Percentiles rank a stretch among this genome's conserved stretches.
Conservation (phyloP, 2,888 invertebrate species). For the Pyrocoelia pectoralis region DNA sequence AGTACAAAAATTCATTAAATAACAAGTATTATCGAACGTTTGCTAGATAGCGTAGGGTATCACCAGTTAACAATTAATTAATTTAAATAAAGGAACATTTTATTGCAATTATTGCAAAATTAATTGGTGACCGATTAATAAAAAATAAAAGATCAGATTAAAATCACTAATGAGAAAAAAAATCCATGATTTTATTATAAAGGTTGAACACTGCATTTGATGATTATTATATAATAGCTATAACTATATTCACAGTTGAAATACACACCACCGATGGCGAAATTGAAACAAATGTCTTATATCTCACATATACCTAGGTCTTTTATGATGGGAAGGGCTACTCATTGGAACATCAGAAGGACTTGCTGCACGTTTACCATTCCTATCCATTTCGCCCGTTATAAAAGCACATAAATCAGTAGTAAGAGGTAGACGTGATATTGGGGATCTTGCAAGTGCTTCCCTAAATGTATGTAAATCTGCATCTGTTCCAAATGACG, state of each 20-base stretch:
- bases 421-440: conserved; percentile 57
- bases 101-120: too few species aligned
- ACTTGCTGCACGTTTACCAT: conserved; percentile 74
- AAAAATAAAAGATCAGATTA: background rate
- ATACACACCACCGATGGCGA: conserved; percentile 16
- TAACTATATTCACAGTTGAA: conserved; percentile 24
- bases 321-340: conserved; percentile 77
- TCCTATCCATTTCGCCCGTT: conserved; percentile 75
- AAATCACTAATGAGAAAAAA: background rate
- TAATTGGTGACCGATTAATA: background rate
- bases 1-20: too few species aligned
- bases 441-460: conserved; percentile 69
- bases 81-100: too few species aligned
- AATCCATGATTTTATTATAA: background rate
- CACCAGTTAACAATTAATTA: too few species aligned
- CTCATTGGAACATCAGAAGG: conserved; percentile 79
- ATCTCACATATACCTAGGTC: conserved; percentile 73
- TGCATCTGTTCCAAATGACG: conserved; percentile 60
- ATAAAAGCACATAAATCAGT: conserved; percentile 77
- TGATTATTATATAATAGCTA: conserved; percentile 11
- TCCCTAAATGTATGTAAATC: conserved; percentile 79
- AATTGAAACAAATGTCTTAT: conserved; percentile 41
- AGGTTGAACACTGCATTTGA: background rate
- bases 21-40: too few species aligned
- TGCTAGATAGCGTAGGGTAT: too few species aligned